Evolutionary conservation across 2,888 invertebrate species (phyloP).

Genomic region (Enchytraeus crypticus): DNA sequence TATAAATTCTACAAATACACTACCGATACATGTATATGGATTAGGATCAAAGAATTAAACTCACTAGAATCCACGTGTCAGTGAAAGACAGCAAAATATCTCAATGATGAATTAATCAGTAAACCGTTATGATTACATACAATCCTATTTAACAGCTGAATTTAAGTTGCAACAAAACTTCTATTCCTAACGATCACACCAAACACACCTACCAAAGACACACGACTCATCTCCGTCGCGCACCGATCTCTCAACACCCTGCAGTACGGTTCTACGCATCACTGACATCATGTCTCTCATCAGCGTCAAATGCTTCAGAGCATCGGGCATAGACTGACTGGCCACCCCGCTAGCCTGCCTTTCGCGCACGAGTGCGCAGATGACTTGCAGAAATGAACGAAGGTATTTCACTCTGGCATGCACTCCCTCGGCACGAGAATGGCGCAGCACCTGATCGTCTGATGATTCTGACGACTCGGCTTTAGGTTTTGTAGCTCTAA

Average conservation of each 20-base stretch:
- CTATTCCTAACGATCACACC: no score
- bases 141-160: no score
- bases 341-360: no score
- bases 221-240: conserved; percentile 2
- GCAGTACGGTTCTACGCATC: conserved; percentile 65
- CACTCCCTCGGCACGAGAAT: conserved; percentile 41
- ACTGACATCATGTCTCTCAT: conserved; percentile 73
- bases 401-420: conserved; percentile 72
- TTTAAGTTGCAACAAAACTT: no score
- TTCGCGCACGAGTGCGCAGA: conserved; percentile 59
- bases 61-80: no score
- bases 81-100: no score
- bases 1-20: no score
- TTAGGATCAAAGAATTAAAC: no score
- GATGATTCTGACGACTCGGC: background rate
- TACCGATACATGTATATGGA: no score
- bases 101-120: no score
- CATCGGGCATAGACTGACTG: conserved; percentile 56
- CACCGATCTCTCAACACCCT: conserved; percentile 50
- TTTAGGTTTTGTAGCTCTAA: conserved; percentile 31
- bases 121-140: no score
- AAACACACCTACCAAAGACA: background rate
- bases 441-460: background rate
- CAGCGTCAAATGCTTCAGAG: conserved; percentile 69
- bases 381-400: conserved; percentile 72